Evolutionary conservation across 2,797 vertebrate species (phyloP), one percentile per base, ranked within the genome.

Genomic region (Hyperoplus immaculatus): DNA sequence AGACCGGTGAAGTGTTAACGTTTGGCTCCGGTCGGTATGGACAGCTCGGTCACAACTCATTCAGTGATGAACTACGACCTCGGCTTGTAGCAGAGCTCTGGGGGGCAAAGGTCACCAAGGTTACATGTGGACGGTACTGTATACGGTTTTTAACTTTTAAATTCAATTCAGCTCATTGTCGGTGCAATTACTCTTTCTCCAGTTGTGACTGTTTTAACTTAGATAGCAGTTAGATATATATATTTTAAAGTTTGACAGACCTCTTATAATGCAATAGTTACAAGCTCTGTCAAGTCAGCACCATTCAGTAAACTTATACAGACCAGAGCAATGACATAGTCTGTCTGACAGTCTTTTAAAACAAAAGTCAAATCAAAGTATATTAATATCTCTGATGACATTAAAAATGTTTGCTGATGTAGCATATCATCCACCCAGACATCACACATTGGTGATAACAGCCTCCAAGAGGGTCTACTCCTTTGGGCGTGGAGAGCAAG

Each of bases 1-100:
- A 97, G 97, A 93, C 92, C 3, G 96, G 97, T 16, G 63, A 91
- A 6, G 88, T 97, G 61, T 96, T 95, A 60, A 97, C 96, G 3
- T 97, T 97, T 80, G 97, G 97, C 82, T 95, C 94, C 4, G 96
- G 97, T 77, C 81, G 63, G 4, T 88, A 86, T n/a, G 97, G 97
- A 18, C 97, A 97, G 68, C 96, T 97, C 0, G 97, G 97, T 18
- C 96, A 98, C 94, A 96, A 96, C 90, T 96, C 95, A 2, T 91
- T 90, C 15, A 65, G 0, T 21, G 87, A 96, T 21, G 95, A 97
- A 66, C 84, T 89, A 29, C 21, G 21, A 21, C 21, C 21, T 21
- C 21, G 21, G 21, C 21, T 21, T 21, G 21, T 21, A 1, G 21
- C 76, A 21, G 21, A 21, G 21, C 21, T 21, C 12, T 91, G 82